phyloP scores from a whole-genome alignment of 37 sponge, comb jelly and placozoan genomes.

The Crambe crambe region DNA sequence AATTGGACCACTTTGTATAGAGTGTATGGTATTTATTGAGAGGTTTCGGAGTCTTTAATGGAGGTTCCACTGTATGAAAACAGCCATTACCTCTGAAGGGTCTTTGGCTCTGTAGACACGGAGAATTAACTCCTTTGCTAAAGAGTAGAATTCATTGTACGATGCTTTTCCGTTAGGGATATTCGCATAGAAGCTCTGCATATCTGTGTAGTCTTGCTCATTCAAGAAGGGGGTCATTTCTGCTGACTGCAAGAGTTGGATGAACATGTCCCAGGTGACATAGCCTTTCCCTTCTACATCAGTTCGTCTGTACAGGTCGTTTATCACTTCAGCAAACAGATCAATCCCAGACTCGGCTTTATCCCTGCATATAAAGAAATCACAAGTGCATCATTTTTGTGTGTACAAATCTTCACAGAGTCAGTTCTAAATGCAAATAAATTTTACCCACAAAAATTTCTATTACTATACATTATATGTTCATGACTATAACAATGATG shows the following conservation, averaged over 20 bases:
- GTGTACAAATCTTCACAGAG: not conserved
- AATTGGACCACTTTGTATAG: no score
- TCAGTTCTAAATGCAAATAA: no score
- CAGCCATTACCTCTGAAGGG: conserved; percentile 55
- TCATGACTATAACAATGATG: no score
- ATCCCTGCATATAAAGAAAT: conserved; percentile 24
- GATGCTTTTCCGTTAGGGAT: conserved; percentile 56
- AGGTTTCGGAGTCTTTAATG: no score
- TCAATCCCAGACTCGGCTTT: conserved; percentile 32
- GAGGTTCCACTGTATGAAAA: not conserved
- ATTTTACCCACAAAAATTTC: no score
- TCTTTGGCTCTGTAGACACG: conserved; percentile 74
- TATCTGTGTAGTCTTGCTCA: conserved; percentile 30
- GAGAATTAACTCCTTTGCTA: conserved; percentile 78
- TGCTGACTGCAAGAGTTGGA: conserved; percentile 46
- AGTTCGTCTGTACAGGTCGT: conserved; percentile 54
- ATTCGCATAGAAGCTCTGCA: conserved; percentile 49
- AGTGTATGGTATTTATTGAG: no score
- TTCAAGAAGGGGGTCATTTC: conserved; percentile 23
- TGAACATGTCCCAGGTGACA: conserved; percentile 42
- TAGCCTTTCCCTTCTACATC: conserved; percentile 57
- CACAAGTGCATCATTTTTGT: not conserved
- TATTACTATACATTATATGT: no score
- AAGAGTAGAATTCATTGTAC: conserved; percentile 78
- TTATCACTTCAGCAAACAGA: conserved; percentile 55